Conservation (phyloP, 1,140 invertebrate genomes). For the Drosophila truncata region DNA sequence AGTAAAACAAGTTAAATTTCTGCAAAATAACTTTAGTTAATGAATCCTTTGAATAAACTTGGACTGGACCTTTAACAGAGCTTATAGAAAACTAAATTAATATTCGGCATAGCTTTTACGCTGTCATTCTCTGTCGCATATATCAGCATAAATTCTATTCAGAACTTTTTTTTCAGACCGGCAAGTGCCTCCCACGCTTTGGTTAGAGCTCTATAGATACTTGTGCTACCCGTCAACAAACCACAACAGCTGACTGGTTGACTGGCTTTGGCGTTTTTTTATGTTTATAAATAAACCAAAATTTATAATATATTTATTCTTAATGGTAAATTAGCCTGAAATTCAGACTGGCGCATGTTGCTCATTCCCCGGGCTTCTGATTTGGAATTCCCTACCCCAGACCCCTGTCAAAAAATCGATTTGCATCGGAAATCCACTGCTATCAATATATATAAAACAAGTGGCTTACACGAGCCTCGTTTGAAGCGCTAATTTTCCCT, state of each 20-base stretch:
- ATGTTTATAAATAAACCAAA: conserved; percentile 68
- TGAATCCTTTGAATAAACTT: not conserved
- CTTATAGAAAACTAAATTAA: conserved; percentile 1
- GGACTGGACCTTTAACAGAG: not conserved
- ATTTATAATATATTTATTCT: conserved; percentile 60
- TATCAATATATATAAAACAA: conserved; percentile 56
- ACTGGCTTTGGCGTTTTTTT: conserved; percentile 37
- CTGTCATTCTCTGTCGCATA: conserved; percentile 46
- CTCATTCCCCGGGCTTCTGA: conserved; percentile 7
- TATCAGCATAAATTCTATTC: conserved; percentile 46
- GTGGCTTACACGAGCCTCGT: conserved; percentile 29
- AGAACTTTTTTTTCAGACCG: conserved; percentile 19
- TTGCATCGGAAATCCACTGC: conserved; percentile 16
- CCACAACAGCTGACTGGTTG: conserved; percentile 70
- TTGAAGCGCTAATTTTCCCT: conserved; percentile 45
- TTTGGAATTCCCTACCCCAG: not conserved
- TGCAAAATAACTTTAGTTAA: not conserved
- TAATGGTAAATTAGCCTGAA: conserved; percentile 61
- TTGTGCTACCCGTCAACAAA: conserved; percentile 48
- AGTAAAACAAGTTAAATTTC: no score
- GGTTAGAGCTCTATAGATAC: conserved; percentile 34
- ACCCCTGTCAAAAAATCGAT: conserved; percentile 36
- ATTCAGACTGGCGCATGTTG: conserved; percentile 19
- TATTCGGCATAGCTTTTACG: conserved; percentile 16
- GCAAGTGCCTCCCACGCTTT: conserved; percentile 57